A percentile compares a stretch with the other conserved stretches of the same genome.
Evolutionary conservation across 2,113 vertebrate genomes (phyloP).

Genomic region (Pachyramphus minor): DNA sequence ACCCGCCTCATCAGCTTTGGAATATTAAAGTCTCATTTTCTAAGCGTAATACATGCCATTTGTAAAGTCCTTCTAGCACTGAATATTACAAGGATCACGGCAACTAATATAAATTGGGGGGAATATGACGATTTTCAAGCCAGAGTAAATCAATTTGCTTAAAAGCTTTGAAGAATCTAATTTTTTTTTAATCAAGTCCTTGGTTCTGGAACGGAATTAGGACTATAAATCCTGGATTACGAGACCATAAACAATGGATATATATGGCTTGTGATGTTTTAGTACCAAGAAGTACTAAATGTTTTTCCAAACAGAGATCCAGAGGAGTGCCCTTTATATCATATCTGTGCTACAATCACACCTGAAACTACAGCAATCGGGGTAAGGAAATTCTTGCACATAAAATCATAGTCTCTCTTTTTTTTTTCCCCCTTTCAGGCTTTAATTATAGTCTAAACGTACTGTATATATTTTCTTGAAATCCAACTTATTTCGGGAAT

Average conservation of each 20-base stretch:
- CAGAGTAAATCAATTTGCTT: not conserved
- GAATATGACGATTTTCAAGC: not conserved
- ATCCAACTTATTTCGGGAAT: not conserved
- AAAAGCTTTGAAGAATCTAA: not conserved
- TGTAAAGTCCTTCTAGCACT: not conserved
- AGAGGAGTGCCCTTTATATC: not conserved
- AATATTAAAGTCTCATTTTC: not conserved
- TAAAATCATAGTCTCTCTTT: not conserved
- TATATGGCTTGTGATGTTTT: not conserved
- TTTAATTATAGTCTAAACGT: not conserved
- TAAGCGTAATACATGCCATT: fast-evolving
- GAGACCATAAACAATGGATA: not conserved
- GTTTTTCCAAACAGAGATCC: not conserved
- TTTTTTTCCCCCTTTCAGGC: not conserved
- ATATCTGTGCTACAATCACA: not conserved
- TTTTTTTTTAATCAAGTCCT: not conserved
- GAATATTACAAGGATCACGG: not conserved
- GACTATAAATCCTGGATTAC: constrained; percentile 18
- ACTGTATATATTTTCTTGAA: not conserved
- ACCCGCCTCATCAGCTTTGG: not conserved
- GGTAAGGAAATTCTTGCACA: not conserved
- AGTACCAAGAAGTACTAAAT: not conserved
- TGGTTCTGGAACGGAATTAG: not conserved
- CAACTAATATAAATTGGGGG: not conserved
- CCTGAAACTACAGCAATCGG: not conserved